Conservation (phyloP, 2,113 vertebrate genomes). For the Lutjanus erythropterus region DNA sequence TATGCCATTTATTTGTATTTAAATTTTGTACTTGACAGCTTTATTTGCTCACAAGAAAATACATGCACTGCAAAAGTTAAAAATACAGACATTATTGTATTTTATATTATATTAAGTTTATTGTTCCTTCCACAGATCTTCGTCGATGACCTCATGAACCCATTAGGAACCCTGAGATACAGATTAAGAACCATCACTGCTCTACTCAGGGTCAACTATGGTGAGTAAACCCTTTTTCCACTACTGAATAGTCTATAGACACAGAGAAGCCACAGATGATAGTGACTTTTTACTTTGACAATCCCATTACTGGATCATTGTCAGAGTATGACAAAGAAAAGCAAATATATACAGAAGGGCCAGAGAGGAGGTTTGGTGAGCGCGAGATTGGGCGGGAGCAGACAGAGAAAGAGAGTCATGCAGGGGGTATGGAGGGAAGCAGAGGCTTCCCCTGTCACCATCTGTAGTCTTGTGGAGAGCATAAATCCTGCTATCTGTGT, state of each 20-base stretch:
- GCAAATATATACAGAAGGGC: constrained; percentile 62
- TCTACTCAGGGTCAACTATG: background rate
- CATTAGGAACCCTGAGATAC: background rate
- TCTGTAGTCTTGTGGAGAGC: constrained; percentile 68
- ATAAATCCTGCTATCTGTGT: constrained; percentile 79
- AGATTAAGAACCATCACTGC: background rate
- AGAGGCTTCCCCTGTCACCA: constrained; percentile 73
- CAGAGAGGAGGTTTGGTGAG: constrained; percentile 41
- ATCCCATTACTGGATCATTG: constrained; percentile 66
- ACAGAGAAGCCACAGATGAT: constrained; percentile 40
- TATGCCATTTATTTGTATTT: background rate
- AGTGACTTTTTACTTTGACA: constrained; percentile 61
- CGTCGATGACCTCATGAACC: background rate
- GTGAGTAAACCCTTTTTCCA: constrained; percentile 24
- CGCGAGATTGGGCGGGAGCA: constrained; percentile 26
- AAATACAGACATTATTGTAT: background rate
- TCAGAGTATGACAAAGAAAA: constrained; percentile 62
- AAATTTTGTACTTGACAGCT: background rate
- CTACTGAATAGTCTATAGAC: constrained; percentile 17
- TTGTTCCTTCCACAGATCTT: background rate
- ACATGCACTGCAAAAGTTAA: background rate
- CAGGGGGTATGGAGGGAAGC: constrained; percentile 49
- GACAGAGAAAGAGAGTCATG: constrained; percentile 27
- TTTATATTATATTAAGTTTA: background rate
- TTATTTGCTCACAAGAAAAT: background rate